Evolutionary conservation across 2,888 invertebrate genomes (phyloP).

Genomic region (Spisula subtruncata): DNA sequence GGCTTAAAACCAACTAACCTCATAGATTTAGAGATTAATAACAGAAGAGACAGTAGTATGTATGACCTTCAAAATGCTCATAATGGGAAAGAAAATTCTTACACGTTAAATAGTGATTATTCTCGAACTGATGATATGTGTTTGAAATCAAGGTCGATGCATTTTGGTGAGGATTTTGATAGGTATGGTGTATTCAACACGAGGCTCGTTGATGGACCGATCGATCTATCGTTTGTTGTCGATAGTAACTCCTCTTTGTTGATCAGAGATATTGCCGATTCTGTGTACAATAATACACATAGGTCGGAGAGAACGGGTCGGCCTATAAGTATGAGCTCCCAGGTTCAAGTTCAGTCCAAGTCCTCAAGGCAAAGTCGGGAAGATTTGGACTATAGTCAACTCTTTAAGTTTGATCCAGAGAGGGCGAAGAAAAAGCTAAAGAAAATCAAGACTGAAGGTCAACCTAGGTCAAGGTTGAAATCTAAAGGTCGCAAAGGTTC

Average conservation of each 20-base stretch:
- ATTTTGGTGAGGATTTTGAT: conserved; percentile 53
- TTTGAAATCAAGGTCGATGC: background rate
- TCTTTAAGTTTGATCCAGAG: background rate
- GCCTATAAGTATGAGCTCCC: background rate
- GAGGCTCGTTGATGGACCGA: conserved; percentile 64
- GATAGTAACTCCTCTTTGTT: conserved; percentile 67
- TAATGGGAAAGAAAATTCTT: background rate
- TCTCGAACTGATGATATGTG: background rate
- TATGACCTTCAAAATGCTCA: conserved; percentile 14
- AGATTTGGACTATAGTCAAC: background rate
- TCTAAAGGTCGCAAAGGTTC: conserved; percentile 51
- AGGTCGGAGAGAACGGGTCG: background rate
- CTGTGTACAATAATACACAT: conserved; percentile 47
- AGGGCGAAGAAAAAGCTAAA: conserved; percentile 45
- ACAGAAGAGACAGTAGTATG: background rate
- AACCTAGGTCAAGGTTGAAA: conserved; percentile 29
- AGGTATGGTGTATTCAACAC: conserved; percentile 70
- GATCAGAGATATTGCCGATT: conserved; percentile 68
- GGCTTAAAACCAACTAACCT: conserved; percentile 39
- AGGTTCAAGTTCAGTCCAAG: background rate
- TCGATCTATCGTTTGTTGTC: conserved; percentile 56
- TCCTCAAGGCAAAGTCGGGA: background rate
- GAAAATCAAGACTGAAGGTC: conserved; percentile 43
- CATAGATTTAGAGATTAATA: conserved; percentile 31
- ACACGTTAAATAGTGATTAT: background rate